Conservation (phyloP, 2,797 vertebrate genomes). For the Octomys mimax region DNA sequence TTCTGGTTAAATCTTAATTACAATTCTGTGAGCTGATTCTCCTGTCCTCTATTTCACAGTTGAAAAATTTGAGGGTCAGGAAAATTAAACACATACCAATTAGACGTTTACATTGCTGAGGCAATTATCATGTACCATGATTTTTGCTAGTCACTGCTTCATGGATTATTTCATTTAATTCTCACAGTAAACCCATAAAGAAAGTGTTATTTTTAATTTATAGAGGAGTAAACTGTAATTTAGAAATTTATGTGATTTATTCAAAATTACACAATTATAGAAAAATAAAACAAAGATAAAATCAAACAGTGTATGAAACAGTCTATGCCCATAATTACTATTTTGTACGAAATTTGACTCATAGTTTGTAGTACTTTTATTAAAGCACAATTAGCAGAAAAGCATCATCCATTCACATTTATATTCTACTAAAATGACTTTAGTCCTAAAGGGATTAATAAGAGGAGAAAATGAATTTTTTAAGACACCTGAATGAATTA, state of each 20-base stretch:
- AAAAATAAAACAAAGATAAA: conserved; percentile 36
- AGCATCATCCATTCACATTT: neutral
- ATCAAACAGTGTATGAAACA: conserved; percentile 37
- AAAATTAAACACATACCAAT: conserved; percentile 60
- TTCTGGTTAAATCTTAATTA: neutral
- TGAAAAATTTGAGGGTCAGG: conserved; percentile 62
- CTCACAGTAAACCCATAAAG: neutral
- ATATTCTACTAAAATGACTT: conserved; percentile 21
- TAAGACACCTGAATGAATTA: neutral
- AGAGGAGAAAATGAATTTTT: neutral
- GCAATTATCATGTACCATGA: conserved; percentile 45
- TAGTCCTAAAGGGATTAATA: neutral
- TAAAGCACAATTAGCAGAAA: neutral
- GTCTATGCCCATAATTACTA: neutral
- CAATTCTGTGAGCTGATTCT: neutral
- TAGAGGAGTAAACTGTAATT: conserved; percentile 49
- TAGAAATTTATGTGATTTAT: conserved; percentile 39
- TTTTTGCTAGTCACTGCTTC: neutral
- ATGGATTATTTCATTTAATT: conserved; percentile 64
- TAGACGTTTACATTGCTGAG: conserved; percentile 58
- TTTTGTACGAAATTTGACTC: neutral
- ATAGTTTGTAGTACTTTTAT: neutral
- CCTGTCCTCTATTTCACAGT: conserved; percentile 31
- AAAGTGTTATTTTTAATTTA: conserved; percentile 61
- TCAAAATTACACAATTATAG: conserved; percentile 17